Evolutionary conservation across 2,888 invertebrate species (phyloP), one percentile per base, ranked within the genome.

Genomic region (Nemurella pictetii): DNA sequence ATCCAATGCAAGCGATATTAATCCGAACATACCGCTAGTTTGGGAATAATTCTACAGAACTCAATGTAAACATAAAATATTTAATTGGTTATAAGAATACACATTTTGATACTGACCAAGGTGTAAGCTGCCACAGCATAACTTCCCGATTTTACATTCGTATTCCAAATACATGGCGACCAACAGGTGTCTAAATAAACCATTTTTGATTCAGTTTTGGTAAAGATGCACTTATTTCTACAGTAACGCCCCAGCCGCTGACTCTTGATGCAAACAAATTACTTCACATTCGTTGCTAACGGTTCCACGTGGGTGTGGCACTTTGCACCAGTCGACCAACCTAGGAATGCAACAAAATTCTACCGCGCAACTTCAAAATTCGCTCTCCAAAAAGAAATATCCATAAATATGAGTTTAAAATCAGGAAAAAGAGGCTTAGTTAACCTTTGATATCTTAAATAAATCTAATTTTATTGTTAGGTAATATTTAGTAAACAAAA

Each of bases 141-240:
- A 88, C 95, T 95, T 12, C 96, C 97, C 35, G 93, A 92, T 89
- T 94, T 95, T 3, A 96, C 93, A 88, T 93, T 93, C 85, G 95
- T 94, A 75, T 95, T 94, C 95, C 96, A 97, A 88, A 97, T 95
- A 88, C 95, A 95, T 85, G 97, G 97, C 5, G 96, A 95, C 97
- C 97, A 97, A 89, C 96, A 78, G 28, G 78, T 78, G 2, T 78
- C 78, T 78, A 78, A 78, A 78, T 78, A 78, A 28, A 78, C 78
- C 78, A 78, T 78, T 30, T 29, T 78, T 25, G 75, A 20, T 27
- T 9, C 28, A 75, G 26, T 12, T 75, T 75, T 9, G 9, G 2
- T 2, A 9, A 75, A 27, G 26, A 75, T 75, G 28, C 75, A 7
- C 30, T 30, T 15, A 12, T 15, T 30, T 28, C 9, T 30, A 30